Evolutionary conservation across 2,113 vertebrate species (phyloP), one percentile per base, ranked within the genome.

Genomic region (Hirundichthys speculiger): DNA sequence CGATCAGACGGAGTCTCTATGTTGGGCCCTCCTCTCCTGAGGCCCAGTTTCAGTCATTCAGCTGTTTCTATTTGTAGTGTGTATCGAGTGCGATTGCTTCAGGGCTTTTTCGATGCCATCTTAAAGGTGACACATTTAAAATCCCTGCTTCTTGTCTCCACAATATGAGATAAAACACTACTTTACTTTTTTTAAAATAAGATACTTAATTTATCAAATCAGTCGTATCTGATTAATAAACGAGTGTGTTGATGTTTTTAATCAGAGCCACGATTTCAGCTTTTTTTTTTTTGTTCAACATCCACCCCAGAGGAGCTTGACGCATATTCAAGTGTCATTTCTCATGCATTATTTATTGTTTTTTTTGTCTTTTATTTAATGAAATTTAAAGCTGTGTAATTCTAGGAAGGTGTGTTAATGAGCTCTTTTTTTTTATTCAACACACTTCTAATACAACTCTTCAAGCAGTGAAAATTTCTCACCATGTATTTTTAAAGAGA

Each of bases 11-110:
- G 58, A 11, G 19, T 49, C 54, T 63, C 41, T 22, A 34, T 67
- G 69, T 78, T 24, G 64, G 66, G 55, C 45, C 50, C 61, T 64
- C 64, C 53, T 69, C 60, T 64, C 51, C 75, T 13, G 24, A 48
- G 51, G 60, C 68, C 48, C 39, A 13, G 43, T 69, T 57, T 51
- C 41, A 82, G 43, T 76, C 68, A 76, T 25, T 73, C 57, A 77
- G 6, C 69, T 48, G 48, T 55, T 11, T 4, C 69, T 90, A 87
- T 87, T 86, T 79, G 80, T 66, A 77, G 58, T 69, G 53, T 48
- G 25, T 27, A 27, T 34, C 11, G 6, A 34, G 30, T 34, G 30
- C n/a, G 25, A 48, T 25, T 69, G 50, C 69, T 60, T 66, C 15
- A 13, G 55, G 62, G 62, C 10, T 70, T 62, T 73, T 51, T 45